Evolutionary conservation across 2,113 vertebrate genomes (phyloP).

Genomic region (Oriolus oriolus): DNA sequence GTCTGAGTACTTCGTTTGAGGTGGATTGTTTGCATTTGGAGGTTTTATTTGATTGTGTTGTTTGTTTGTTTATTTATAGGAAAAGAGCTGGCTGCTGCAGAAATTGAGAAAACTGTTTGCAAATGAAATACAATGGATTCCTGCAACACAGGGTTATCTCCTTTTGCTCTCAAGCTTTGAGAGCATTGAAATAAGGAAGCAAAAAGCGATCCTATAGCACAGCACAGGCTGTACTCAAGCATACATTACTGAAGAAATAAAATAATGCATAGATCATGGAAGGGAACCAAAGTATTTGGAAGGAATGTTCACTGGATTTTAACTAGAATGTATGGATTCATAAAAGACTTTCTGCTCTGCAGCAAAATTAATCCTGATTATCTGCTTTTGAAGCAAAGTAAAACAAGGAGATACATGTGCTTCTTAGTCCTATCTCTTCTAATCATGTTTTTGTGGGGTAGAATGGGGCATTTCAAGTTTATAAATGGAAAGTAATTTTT

Average conservation of each 20-base stretch:
- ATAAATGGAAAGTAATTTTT: background rate
- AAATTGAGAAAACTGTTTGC: background rate
- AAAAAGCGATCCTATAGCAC: background rate
- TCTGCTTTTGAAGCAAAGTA: background rate
- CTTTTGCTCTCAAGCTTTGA: background rate
- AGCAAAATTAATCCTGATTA: slow-evolving; percentile 10
- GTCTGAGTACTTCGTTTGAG: background rate
- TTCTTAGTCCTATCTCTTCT: background rate
- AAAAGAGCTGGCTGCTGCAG: background rate
- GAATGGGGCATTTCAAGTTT: background rate
- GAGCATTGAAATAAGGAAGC: background rate
- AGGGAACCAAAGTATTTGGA: background rate
- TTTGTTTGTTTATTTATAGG: background rate
- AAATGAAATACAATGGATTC: background rate
- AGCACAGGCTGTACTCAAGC: background rate
- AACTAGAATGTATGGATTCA: background rate
- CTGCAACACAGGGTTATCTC: background rate
- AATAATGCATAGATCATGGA: background rate
- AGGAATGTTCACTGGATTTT: background rate
- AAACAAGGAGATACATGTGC: background rate
- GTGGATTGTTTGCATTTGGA: background rate
- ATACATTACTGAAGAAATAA: background rate
- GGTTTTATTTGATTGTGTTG: background rate
- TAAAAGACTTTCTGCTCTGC: background rate
- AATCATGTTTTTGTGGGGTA: background rate